Base-by-base conservation (phyloP, 1,140 invertebrate species). In the Ceratosolen solmsi region DNA sequence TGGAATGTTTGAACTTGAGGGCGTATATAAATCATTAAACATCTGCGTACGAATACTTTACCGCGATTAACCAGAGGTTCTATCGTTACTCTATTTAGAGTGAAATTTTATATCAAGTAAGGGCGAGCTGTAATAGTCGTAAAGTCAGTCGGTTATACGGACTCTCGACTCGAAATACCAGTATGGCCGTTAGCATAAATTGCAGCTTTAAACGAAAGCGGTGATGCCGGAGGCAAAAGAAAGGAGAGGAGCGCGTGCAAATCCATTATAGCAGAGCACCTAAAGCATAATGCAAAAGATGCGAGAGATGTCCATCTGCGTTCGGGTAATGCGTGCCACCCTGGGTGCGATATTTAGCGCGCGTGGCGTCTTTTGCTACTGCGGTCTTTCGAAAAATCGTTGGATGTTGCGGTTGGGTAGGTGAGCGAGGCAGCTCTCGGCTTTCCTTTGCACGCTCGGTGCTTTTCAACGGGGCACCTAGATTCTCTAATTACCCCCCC, bases 61-160 rank as follows among this genome's bases (percentile, higher is more conserved):
- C n/a, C n/a, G n/a, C n/a, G n/a, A n/a, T n/a, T n/a, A n/a, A n/a
- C n/a, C n/a, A n/a, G 4, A 13, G 15, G 63, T 13, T 38, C 22
- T 68, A n/a, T 68, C 38, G 38, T 38, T 33, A 68, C 38, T 68
- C 63, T 38, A 68, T 68, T 68, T 68, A 68, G 33, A 38, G 15
- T 33, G 33, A 38, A 38, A 38, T 20, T 4, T 38, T 38, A 36
- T 68, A 38, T 68, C 2, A 68, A 38, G 20, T 38, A 68, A 36
- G 1, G 0, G 4, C 1, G 36, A 68, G 33, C 36, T 38, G 36
- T 38, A 38, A 68, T 38, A 68, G 63, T 5, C 33, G 63, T 38
- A 17, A 38, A 68, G 63, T 38, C 36, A 68, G 63, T 38, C 36
- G 63, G 36, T 68, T 33, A 38, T 68, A 20, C 60, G 9, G 60